phyloP scores from a whole-genome alignment of 2,797 vertebrate genomes.

The Cossypha niveicapilla region DNA sequence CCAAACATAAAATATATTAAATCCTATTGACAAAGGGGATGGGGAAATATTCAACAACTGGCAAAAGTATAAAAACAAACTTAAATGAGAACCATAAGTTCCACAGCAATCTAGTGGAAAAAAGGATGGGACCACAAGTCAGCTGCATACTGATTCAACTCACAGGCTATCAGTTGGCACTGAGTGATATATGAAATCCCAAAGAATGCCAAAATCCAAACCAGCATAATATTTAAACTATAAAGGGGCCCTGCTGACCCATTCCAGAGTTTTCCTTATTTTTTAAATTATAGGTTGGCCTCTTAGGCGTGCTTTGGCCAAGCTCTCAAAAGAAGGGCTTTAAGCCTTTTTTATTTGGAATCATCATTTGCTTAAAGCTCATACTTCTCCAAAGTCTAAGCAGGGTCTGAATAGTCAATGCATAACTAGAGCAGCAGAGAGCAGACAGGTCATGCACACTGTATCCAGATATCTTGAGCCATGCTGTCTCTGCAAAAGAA shows the following conservation, averaged over 20 bases:
- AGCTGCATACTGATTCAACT: neutral
- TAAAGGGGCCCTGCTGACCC: constrained; percentile 24
- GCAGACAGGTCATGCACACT: neutral
- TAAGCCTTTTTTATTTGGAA: neutral
- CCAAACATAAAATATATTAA: neutral
- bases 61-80: constrained; percentile 38
- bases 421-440: neutral
- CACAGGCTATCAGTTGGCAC: constrained; percentile 30
- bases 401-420: neutral
- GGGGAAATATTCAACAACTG: constrained; percentile 29
- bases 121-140: neutral
- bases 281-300: constrained; percentile 56
- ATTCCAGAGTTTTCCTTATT: constrained; percentile 31
- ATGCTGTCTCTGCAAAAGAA: neutral
- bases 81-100: constrained; percentile 53
- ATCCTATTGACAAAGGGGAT: neutral
- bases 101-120: neutral
- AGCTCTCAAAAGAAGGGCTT: neutral
- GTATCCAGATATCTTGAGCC: neutral
- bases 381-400: neutral
- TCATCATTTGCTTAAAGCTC: neutral
- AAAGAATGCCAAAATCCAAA: constrained; percentile 37
- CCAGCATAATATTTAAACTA: constrained; percentile 31
- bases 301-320: constrained; percentile 26
- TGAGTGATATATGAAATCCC: neutral